Evolutionary conservation across 2,888 invertebrate genomes (phyloP).

Genomic region (Drosophila anomelani): DNA sequence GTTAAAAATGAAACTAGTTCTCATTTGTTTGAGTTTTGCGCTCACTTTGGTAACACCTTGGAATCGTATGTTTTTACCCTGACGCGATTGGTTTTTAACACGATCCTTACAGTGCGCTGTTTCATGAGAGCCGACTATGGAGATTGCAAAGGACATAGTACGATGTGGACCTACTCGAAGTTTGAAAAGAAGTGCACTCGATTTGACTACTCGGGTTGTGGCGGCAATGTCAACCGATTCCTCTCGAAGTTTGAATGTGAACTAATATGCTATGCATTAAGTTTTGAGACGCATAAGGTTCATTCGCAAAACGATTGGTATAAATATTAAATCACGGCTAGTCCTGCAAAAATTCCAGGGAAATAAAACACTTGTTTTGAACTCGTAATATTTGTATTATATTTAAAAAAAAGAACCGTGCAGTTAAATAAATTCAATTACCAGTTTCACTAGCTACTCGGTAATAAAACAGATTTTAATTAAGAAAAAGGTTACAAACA

Average conservation of each 20-base stretch:
- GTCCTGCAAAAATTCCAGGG: too few species aligned
- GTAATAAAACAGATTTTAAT: constrained; percentile 10
- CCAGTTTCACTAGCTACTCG: neutral
- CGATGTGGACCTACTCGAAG: neutral
- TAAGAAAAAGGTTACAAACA: neutral
- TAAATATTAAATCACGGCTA: neutral
- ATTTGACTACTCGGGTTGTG: neutral
- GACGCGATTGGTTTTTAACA: neutral
- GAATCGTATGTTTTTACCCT: neutral
- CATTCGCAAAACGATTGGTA: neutral
- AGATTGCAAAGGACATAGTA: neutral
- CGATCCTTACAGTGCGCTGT: neutral
- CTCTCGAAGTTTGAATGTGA: neutral
- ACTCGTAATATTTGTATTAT: neutral
- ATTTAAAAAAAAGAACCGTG: neutral
- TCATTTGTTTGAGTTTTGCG: neutral
- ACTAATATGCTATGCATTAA: neutral
- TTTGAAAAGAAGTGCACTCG: neutral
- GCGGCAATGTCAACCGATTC: neutral
- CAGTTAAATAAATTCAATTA: too few species aligned
- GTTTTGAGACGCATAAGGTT: too few species aligned
- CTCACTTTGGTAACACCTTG: neutral
- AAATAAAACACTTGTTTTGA: neutral
- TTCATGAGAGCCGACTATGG: neutral
- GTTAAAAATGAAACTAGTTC: neutral